Evolutionary conservation across 2,797 vertebrate species (phyloP).

Genomic region (Chelonia mydas): DNA sequence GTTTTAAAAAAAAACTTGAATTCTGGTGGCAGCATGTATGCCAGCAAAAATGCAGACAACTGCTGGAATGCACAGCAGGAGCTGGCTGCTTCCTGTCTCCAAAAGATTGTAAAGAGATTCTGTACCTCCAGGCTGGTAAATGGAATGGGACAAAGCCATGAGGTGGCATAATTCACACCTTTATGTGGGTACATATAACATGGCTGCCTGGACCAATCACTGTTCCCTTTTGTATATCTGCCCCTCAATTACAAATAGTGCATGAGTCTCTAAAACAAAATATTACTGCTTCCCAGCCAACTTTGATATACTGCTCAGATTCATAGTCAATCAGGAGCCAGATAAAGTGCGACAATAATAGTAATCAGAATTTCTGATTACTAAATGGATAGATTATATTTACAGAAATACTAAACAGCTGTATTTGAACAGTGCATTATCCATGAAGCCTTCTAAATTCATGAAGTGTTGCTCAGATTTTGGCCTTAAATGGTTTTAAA

Average conservation of each 20-base stretch:
- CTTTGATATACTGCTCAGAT: not conserved
- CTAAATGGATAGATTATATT: not conserved
- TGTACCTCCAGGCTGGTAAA: fast-evolving
- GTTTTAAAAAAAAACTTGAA: not conserved
- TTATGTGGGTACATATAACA: not conserved
- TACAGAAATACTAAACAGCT: not conserved
- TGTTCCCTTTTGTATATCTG: not conserved
- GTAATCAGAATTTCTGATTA: not conserved
- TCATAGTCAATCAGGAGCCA: not conserved
- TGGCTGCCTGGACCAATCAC: not conserved
- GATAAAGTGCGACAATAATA: not conserved
- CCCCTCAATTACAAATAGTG: not conserved
- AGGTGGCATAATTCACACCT: not conserved
- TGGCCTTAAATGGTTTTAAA: not conserved
- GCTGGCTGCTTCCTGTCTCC: not conserved
- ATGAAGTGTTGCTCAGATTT: not conserved
- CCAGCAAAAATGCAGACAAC: not conserved
- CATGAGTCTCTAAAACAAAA: not conserved
- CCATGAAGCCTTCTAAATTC: not conserved
- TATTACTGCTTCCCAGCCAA: not conserved
- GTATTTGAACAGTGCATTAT: not conserved
- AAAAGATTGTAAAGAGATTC: not conserved
- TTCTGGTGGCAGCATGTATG: not conserved
- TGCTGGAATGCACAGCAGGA: not conserved
- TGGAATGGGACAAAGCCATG: fast-evolving